Conservation (phyloP, 2,888 invertebrate genomes). For the Diplazon laetatorius region DNA sequence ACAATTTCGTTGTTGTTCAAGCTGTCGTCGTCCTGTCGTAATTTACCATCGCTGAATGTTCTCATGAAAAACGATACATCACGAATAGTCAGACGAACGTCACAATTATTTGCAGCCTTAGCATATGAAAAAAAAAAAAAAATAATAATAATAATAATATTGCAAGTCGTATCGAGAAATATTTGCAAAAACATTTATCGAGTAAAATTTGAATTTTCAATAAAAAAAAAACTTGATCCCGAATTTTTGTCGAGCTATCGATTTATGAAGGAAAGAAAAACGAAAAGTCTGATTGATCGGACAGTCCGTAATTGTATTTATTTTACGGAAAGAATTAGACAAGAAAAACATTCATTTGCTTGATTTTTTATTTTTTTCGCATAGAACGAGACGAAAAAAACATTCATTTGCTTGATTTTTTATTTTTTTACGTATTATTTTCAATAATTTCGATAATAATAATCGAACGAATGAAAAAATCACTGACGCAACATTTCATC, state of each 20-base stretch:
- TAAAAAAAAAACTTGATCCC: neutral
- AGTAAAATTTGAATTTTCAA: neutral
- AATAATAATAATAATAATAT: neutral
- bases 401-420: too few species aligned
- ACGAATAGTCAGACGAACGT: neutral
- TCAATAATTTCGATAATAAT: too few species aligned
- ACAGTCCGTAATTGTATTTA: too few species aligned
- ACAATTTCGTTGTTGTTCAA: constrained; percentile 3
- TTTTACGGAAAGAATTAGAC: too few species aligned
- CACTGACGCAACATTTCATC: too few species aligned
- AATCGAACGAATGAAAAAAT: too few species aligned
- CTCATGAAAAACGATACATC: neutral
- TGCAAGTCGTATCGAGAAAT: too few species aligned
- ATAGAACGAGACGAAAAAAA: neutral
- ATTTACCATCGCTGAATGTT: neutral
- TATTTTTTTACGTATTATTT: too few species aligned
- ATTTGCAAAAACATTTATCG: neutral
- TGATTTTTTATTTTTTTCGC: neutral
- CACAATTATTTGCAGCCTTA: neutral
- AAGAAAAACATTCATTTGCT: too few species aligned
- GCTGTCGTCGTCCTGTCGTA: constrained; percentile 3
- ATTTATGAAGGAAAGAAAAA: too few species aligned
- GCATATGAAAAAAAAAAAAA: neutral
- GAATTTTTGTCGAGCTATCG: too few species aligned
- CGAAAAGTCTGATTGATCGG: too few species aligned